A percentile compares a stretch with the other conserved stretches of the same genome.
Evolutionary conservation across 2,888 invertebrate genomes (phyloP).

Genomic region (Cataglyphis rosenhaueri): DNA sequence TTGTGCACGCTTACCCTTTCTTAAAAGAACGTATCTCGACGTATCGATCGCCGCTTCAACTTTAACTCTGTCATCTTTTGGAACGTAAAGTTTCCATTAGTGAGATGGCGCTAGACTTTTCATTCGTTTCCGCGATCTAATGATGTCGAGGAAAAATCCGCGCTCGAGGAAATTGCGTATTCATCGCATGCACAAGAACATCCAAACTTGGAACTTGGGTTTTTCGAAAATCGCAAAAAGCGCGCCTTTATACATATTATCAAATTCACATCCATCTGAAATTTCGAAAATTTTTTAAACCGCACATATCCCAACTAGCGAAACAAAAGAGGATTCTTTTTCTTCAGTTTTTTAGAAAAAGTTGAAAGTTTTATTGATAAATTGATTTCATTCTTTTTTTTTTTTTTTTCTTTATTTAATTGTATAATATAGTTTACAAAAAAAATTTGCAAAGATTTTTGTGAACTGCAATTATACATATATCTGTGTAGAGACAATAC

Average conservation of each 20-base stretch:
- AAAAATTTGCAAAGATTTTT: conserved; percentile 3
- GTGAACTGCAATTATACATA: not conserved
- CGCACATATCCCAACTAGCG: too few relatives aligned
- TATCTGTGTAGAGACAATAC: not conserved
- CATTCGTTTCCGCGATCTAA: conserved; percentile 26
- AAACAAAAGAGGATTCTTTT: not conserved
- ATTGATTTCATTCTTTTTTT: not conserved
- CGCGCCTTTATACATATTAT: not conserved
- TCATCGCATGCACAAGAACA: not conserved
- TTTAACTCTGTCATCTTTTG: conserved; percentile 13
- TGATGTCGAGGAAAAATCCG: conserved; percentile 26
- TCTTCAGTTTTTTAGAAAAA: not conserved
- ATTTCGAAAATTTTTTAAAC: not conserved
- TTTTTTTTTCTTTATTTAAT: not conserved
- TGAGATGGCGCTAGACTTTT: conserved; percentile 18
- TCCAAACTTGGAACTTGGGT: not conserved
- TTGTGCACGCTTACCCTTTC: not conserved
- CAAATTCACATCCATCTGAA: not conserved
- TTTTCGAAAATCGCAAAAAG: not conserved
- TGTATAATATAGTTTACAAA: not conserved
- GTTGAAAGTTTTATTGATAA: not conserved
- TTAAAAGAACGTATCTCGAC: not conserved
- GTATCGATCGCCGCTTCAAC: not conserved
- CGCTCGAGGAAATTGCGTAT: conserved; percentile 14
- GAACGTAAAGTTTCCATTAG: not conserved